Evolutionary conservation across 2,797 vertebrate species (phyloP).

Genomic region (Tenualosa thibaudeaui): DNA sequence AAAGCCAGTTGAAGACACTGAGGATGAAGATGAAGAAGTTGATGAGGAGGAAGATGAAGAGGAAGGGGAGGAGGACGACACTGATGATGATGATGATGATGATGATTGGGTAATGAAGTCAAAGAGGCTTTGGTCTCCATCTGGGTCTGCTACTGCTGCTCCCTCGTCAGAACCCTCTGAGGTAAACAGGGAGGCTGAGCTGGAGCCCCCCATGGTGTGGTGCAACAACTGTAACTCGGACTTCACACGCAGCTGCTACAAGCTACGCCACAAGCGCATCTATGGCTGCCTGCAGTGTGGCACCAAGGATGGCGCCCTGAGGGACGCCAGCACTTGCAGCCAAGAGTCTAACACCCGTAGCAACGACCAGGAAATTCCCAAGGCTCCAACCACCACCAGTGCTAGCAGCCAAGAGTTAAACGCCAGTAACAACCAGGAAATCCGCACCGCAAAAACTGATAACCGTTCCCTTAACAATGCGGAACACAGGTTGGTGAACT

Average conservation of each 20-base stretch:
- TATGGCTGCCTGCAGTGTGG: neutral
- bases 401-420: neutral
- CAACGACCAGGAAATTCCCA: neutral
- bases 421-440: neutral
- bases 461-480: neutral
- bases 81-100: neutral
- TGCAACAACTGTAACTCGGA: neutral
- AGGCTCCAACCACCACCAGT: neutral
- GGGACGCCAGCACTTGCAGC: neutral
- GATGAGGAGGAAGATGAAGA: neutral
- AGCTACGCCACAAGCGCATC: slow-evolving; percentile 47
- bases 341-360: neutral
- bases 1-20: neutral
- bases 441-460: neutral
- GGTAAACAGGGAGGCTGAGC: neutral
- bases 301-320: neutral
- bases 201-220: neutral
- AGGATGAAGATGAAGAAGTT: neutral
- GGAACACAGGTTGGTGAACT: neutral
- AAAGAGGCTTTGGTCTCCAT: neutral
- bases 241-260: neutral
- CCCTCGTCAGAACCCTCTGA: neutral
- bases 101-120: neutral
- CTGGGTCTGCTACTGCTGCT: neutral
- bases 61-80: neutral